Conservation (phyloP, 2,888 invertebrate genomes). For the Philhelius pedissequus region DNA sequence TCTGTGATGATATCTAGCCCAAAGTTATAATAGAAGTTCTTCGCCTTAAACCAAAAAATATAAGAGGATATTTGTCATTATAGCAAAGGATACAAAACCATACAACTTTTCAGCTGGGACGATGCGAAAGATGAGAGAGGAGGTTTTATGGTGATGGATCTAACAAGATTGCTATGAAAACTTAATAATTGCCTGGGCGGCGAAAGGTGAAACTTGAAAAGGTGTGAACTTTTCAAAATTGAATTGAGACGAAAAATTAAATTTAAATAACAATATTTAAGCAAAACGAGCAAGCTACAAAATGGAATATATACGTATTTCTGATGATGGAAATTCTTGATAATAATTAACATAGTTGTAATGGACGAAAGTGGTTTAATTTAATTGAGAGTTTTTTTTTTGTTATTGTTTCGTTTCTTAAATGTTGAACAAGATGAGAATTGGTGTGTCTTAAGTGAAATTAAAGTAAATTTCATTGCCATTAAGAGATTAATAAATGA, state of each 20-base stretch:
- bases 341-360: not conserved
- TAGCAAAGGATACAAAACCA: conserved; percentile 19
- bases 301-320: not conserved
- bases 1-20: conserved; percentile 1
- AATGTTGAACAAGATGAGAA: not conserved
- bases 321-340: not conserved
- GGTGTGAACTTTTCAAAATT: conserved; percentile 59
- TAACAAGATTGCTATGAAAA: conserved; percentile 59
- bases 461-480: not conserved
- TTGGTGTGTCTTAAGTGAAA: not conserved
- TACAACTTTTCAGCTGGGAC: not conserved
- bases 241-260: conserved; percentile 51
- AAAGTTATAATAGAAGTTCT: conserved; percentile 39
- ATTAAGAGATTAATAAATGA: not conserved
- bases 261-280: conserved; percentile 55
- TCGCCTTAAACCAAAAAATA: conserved; percentile 10
- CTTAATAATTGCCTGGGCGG: conserved; percentile 51
- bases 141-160: not conserved
- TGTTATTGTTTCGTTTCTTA: not conserved
- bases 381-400: not conserved
- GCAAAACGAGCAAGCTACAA: not conserved
- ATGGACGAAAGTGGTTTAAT: not conserved
- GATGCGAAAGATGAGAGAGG: not conserved
- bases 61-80: conserved; percentile 46
- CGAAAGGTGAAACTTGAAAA: conserved; percentile 20